Base-by-base conservation (phyloP, 2,888 invertebrate genomes). In the Atrina japonica region DNA sequence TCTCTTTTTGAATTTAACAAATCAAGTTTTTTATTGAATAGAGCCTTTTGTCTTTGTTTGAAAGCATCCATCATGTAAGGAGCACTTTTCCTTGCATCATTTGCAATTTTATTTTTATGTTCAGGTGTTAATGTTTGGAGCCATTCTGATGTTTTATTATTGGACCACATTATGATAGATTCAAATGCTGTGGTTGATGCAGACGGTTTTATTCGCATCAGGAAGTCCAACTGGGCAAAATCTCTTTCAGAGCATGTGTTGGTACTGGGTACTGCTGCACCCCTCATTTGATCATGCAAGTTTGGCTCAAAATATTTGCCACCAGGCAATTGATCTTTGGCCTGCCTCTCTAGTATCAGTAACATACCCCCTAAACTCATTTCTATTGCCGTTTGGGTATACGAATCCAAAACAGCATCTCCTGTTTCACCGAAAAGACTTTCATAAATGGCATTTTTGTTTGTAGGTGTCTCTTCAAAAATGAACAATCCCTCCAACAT, bases 321-420 rank as follows among this genome's bases (percentile, higher is more conserved):
- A 40, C 66, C 70, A 18, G 71, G 63, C n/a, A 77, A 52, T 43
- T 75, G 72, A n/a, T 77, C 73, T 41, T 75, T 60, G 11, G 67
- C 55, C 68, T 72, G 70, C n/a, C 68, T 9, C 14, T 60, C 30
- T 11, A 73, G 43, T 23, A 73, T 14, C 27, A 70, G 58, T n/a
- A 40, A 35, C 16, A 68, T 65, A 5, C 59, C 50, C 14, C 49
- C 52, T 49, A 45, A 49, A n/a, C 25, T 21, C 7, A 70, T 21
- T 23, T 70, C 67, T 29, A 70, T 35, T 2, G 66, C 66, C 69
- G 58, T 66, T 18, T 66, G 66, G 3, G 68, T 73, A 27, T 65
- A 69, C 14, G 50, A 60, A 29, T 73, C 69, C 18, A 69, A 25
- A 14, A 56, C 11, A 9, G 58, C 41, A 25, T 56, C 35, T 35